phyloP scores from a whole-genome alignment of 2,113 vertebrate species.

The Macquaria australasica region DNA sequence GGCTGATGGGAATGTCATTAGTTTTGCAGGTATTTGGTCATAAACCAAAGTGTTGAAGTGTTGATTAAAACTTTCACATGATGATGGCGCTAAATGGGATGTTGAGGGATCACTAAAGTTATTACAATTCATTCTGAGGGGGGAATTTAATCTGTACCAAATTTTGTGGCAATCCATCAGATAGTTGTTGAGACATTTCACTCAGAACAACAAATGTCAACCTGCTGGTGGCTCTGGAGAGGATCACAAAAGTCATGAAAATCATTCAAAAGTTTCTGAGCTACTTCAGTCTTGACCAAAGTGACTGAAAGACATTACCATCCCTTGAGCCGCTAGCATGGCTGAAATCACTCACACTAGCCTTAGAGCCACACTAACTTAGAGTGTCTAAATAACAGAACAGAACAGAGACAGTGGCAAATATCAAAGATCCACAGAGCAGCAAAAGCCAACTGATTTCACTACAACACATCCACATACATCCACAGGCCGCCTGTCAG shows the following conservation, averaged over 20 bases:
- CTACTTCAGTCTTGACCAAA: no score
- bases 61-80: no score
- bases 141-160: no score
- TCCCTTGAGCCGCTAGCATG: neutral
- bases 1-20: no score
- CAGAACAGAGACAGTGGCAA: neutral
- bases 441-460: neutral
- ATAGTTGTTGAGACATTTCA: no score
- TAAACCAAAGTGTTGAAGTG: no score
- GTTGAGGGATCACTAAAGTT: no score
- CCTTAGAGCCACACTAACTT: no score
- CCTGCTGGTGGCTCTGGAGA: neutral
- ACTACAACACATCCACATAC: neutral
- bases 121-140: no score
- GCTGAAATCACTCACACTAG: neutral
- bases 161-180: no score
- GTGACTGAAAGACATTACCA: neutral
- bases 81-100: no score
- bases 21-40: no score
- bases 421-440: neutral
- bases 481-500: constrained; percentile 19
- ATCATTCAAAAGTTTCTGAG: neutral
- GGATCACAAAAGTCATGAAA: neutral
- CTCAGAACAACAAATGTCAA: neutral
- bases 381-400: neutral